phyloP scores from a whole-genome alignment of 2,797 vertebrate genomes.

The Phataginus tetradactyla region DNA sequence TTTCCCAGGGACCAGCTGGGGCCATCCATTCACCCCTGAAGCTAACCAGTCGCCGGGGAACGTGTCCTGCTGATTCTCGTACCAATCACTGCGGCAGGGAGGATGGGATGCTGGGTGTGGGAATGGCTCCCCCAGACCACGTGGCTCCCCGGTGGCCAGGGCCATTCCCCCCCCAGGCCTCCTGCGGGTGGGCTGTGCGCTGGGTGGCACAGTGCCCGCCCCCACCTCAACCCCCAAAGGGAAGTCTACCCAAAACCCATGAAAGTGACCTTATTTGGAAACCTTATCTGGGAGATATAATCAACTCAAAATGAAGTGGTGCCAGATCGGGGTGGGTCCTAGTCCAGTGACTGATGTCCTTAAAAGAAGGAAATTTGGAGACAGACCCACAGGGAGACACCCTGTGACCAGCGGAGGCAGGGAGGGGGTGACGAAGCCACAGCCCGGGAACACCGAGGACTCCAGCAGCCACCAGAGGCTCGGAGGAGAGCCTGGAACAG shows the following conservation, averaged over 20 bases:
- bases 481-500: rapidly evolving
- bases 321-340: neutral
- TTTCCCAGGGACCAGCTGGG: neutral
- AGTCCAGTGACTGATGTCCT: neutral
- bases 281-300: neutral
- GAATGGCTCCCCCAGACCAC: no score
- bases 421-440: neutral
- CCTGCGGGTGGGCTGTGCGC: rapidly evolving
- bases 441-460: neutral
- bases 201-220: neutral
- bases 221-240: neutral
- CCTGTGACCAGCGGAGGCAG: neutral
- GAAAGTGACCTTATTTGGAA: neutral
- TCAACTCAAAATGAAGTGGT: neutral
- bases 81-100: neutral
- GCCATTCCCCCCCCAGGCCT: neutral
- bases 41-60: neutral
- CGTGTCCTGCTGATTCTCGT: neutral
- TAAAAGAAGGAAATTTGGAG: neutral
- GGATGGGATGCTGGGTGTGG: neutral
- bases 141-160: rapidly evolving
- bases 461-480: neutral
- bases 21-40: neutral
- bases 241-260: neutral
- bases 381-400: neutral